Evolutionary conservation across 2,888 invertebrate genomes (phyloP).

Genomic region (Salpingus planirostris): DNA sequence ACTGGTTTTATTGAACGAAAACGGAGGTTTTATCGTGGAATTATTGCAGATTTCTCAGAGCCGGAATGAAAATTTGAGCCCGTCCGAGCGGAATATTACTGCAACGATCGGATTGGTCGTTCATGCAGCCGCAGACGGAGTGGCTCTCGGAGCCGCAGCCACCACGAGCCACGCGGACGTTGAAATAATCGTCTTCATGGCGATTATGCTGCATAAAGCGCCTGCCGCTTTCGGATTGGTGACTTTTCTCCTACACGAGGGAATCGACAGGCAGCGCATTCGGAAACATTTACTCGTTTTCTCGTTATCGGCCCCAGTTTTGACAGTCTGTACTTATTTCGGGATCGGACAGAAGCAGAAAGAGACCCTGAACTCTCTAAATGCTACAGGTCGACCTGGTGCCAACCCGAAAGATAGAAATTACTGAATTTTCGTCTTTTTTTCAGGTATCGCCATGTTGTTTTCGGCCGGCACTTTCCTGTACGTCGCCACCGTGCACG

Average conservation of each 20-base stretch:
- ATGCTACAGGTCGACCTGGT: slow-evolving; percentile 66
- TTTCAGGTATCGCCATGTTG: slow-evolving; percentile 81
- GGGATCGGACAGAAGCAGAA: slow-evolving; percentile 90
- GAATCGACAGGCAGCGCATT: slow-evolving; percentile 79
- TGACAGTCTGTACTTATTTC: slow-evolving; percentile 87
- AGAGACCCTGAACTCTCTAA: slow-evolving; percentile 78
- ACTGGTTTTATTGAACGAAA: slow-evolving; percentile 1
- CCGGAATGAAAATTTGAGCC: slow-evolving; percentile 50
- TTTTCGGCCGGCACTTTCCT: slow-evolving; percentile 99
- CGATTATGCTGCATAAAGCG: slow-evolving; percentile 99
- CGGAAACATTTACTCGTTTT: slow-evolving; percentile 85
- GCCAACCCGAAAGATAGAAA: neutral
- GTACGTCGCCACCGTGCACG: slow-evolving; percentile 98
- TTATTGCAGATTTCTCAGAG: slow-evolving; percentile 43
- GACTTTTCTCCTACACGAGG: slow-evolving; percentile 93
- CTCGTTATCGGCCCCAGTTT: slow-evolving; percentile 82
- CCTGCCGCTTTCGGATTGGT: slow-evolving; percentile 98
- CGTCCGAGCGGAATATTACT: slow-evolving; percentile 69
- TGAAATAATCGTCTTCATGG: slow-evolving; percentile 94
- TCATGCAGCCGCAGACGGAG: slow-evolving; percentile 97
- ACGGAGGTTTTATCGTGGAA: neutral
- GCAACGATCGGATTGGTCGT: slow-evolving; percentile 96
- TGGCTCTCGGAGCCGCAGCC: slow-evolving; percentile 96
- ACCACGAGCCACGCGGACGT: slow-evolving; percentile 93
- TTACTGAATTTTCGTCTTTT: neutral